Percentiles rank a stretch among this genome's conserved stretches.
Evolutionary conservation across 2,113 vertebrate species (phyloP).

Genomic region (Cyprichromis sp.): DNA sequence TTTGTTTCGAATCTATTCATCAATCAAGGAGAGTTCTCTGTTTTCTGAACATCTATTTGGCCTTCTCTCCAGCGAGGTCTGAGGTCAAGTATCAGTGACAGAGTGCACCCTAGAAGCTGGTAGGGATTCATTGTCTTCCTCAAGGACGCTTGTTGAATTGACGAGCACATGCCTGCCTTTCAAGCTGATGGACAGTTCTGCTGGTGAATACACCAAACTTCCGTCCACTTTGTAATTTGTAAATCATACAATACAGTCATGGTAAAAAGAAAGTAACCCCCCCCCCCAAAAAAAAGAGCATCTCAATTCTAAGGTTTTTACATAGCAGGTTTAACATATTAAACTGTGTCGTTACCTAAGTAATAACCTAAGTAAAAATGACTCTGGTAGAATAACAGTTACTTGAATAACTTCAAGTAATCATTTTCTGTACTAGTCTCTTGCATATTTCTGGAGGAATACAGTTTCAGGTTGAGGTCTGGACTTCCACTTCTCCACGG

Average conservation of each 20-base stretch:
- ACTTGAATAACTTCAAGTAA: neutral
- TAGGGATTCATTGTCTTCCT: slow-evolving; percentile 11
- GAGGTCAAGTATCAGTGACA: slow-evolving; percentile 11
- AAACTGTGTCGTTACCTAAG: neutral
- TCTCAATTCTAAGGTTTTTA: neutral
- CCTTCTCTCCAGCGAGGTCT: neutral
- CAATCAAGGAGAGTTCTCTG: neutral
- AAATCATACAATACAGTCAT: neutral
- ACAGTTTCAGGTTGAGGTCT: neutral
- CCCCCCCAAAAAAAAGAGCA: neutral
- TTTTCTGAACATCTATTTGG: slow-evolving; percentile 8
- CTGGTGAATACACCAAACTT: neutral
- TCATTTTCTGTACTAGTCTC: neutral
- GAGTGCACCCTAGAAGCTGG: neutral
- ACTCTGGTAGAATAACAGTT: neutral
- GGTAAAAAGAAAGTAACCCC: neutral
- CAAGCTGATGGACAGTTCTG: neutral
- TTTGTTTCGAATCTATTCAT: neutral
- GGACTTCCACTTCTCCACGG: neutral
- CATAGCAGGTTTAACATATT: neutral
- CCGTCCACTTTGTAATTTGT: neutral
- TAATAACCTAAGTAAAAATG: neutral
- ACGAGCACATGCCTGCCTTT: neutral
- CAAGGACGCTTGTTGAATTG: slow-evolving; percentile 6
- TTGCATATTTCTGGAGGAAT: neutral